Percentiles rank a stretch among this genome's conserved stretches.
Evolutionary conservation across 2,797 vertebrate species (phyloP).

Genomic region (Syndactyla subalaris): DNA sequence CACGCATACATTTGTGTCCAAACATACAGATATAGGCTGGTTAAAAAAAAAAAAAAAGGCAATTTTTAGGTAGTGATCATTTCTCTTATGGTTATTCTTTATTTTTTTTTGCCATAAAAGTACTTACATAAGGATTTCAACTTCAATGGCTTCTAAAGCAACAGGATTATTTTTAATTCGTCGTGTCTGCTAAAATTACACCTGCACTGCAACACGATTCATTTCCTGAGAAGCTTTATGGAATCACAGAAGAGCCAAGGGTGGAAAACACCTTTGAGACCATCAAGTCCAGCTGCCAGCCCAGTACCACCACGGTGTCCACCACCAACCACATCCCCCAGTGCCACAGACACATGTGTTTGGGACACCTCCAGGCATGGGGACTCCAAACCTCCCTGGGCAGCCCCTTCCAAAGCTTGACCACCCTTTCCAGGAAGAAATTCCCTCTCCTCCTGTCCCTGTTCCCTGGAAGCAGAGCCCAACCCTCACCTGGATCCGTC

Average conservation of each 20-base stretch:
- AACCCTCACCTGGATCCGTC: no score
- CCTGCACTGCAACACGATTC: neutral
- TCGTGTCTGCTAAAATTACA: constrained; percentile 10
- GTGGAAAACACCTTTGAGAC: neutral
- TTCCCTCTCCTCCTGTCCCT: neutral
- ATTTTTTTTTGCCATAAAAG: neutral
- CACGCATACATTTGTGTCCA: neutral
- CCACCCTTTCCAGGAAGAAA: neutral
- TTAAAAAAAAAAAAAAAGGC: no score
- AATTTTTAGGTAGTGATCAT: neutral
- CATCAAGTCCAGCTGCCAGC: neutral
- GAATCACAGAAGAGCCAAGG: neutral
- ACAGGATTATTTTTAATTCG: neutral
- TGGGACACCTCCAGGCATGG: neutral
- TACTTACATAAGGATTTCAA: neutral
- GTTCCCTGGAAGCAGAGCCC: neutral
- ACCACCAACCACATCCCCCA: neutral
- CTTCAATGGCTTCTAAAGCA: neutral
- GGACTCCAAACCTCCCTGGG: neutral
- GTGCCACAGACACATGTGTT: fast-evolving
- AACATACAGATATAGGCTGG: neutral
- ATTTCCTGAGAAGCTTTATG: neutral
- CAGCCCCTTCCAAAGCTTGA: neutral
- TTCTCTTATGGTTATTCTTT: neutral
- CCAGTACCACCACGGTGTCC: neutral